A percentile compares a stretch with the other conserved stretches of the same genome.
These are phyloP conservation scores for Coregonus suidteri DNA, from an alignment of 2,797 vertebrate species.

Conservation along the genomic window DNA sequence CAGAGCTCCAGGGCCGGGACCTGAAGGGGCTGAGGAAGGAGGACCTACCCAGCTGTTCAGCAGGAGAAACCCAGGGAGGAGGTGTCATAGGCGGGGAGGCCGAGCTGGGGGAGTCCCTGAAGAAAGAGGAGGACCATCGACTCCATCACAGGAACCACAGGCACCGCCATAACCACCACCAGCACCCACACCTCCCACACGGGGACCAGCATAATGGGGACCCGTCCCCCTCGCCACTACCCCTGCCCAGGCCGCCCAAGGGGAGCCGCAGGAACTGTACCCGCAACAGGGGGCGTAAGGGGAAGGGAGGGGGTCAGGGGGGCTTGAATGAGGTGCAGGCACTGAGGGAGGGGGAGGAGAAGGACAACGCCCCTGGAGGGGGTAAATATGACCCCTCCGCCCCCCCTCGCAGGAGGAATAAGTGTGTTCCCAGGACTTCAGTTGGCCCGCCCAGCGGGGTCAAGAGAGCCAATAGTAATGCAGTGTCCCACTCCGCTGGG, in stretches of 20 bases:
- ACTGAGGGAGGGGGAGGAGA: constrained; percentile 63
- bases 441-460: constrained; percentile 89
- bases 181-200: constrained; percentile 70
- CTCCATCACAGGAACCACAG: constrained; percentile 70
- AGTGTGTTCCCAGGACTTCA: constrained; percentile 89
- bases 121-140: constrained; percentile 75
- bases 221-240: constrained; percentile 72
- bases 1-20: constrained; percentile 80
- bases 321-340: constrained; percentile 79
- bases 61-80: constrained; percentile 36
- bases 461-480: constrained; percentile 82
- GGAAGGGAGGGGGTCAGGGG: constrained; percentile 73
- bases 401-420: constrained; percentile 85
- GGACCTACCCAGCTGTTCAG: constrained; percentile 84
- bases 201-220: constrained; percentile 70
- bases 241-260: constrained; percentile 76
- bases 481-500: constrained; percentile 49
- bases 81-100: constrained; percentile 38
- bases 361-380: constrained; percentile 81
- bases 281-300: constrained; percentile 81
- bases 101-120: constrained; percentile 79
- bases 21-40: constrained; percentile 86
- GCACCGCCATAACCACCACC: constrained; percentile 74
- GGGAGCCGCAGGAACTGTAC: constrained; percentile 88
- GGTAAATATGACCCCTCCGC: constrained; percentile 81